Conservation (phyloP, 2,888 invertebrate species). For the Leptura quadrifasciata region DNA sequence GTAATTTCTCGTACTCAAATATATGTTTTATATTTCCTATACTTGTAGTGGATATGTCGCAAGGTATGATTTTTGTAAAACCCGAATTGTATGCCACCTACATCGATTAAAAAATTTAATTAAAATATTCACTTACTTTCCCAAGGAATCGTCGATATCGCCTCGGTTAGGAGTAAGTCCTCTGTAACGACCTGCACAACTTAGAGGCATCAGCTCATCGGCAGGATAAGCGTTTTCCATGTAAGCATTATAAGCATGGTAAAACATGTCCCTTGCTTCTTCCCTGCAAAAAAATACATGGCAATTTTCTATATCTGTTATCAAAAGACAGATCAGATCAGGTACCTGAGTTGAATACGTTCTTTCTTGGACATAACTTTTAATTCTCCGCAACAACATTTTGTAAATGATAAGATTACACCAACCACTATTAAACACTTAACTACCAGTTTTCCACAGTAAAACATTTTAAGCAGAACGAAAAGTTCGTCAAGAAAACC, state of each 20-base stretch:
- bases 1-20: too few species aligned
- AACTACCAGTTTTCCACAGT: slow-evolving; percentile 56
- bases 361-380: slow-evolving; percentile 62
- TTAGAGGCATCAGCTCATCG: slow-evolving; percentile 98
- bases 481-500: slow-evolving; percentile 64
- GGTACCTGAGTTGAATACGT: slow-evolving; percentile 60
- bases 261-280: slow-evolving; percentile 95
- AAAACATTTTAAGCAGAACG: slow-evolving; percentile 63
- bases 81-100: background rate
- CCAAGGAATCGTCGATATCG: slow-evolving; percentile 96
- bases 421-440: slow-evolving; percentile 53
- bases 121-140: slow-evolving; percentile 88
- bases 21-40: too few species aligned
- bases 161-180: slow-evolving; percentile 94
- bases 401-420: slow-evolving; percentile 50
- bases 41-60: too few species aligned
- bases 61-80: too few species aligned
- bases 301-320: slow-evolving; percentile 1
- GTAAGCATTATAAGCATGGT: slow-evolving; percentile 96
- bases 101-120: background rate
- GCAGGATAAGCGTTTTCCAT: slow-evolving; percentile 99
- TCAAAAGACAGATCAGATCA: slow-evolving; percentile 13
- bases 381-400: slow-evolving; percentile 57
- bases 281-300: slow-evolving; percentile 79
- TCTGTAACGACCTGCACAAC: slow-evolving; percentile 93